phyloP scores from a whole-genome alignment of 2,797 vertebrate genomes.

The Denticeps clupeoides region DNA sequence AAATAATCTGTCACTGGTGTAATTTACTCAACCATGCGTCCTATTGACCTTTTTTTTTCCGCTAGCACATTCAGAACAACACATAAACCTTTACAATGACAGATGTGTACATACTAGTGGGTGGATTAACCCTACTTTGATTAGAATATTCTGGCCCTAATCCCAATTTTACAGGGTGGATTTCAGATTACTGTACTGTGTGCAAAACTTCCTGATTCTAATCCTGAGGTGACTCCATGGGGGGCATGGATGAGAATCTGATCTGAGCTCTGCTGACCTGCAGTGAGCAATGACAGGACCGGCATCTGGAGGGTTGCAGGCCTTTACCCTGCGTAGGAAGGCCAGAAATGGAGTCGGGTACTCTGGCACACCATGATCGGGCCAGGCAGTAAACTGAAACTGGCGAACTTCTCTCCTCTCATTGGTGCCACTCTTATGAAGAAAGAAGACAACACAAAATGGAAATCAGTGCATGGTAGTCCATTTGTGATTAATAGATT shows the following conservation, averaged over 20 bases:
- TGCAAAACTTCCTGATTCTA: not conserved
- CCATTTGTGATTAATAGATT: not conserved
- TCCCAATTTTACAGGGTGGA: not conserved
- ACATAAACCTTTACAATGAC: not conserved
- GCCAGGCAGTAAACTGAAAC: slow-evolving; percentile 97
- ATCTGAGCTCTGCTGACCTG: slow-evolving; percentile 61
- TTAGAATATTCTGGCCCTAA: not conserved
- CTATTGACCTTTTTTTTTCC: too few relatives aligned
- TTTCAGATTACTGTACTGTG: not conserved
- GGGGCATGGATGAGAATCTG: not conserved
- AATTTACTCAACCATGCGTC: too few relatives aligned
- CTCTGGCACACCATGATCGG: slow-evolving; percentile 90
- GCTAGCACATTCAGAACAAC: not conserved
- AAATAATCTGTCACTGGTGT: too few relatives aligned
- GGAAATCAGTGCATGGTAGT: not conserved
- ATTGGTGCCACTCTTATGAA: slow-evolving; percentile 77
- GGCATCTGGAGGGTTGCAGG: slow-evolving; percentile 89
- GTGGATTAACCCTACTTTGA: not conserved
- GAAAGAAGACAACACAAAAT: not conserved
- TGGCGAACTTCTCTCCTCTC: slow-evolving; percentile 92
- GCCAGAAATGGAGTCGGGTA: slow-evolving; percentile 95
- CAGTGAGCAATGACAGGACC: slow-evolving; percentile 91
- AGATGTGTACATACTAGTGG: not conserved
- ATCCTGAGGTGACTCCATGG: not conserved
- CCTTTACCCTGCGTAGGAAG: slow-evolving; percentile 88